Evolutionary conservation across 1,140 invertebrate genomes (phyloP).

Genomic region (Rhizoglyphus robini): DNA sequence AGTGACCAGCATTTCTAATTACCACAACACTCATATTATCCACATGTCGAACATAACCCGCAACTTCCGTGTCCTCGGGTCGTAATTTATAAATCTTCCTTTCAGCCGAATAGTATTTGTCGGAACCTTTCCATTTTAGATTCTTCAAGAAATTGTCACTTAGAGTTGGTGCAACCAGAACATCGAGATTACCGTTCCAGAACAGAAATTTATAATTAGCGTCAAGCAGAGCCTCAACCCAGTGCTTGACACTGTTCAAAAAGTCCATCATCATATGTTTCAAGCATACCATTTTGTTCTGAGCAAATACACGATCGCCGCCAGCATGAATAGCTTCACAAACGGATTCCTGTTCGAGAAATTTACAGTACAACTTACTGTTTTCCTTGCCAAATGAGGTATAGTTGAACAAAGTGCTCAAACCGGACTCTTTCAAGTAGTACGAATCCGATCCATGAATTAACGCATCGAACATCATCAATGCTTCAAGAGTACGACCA

Average conservation of each 20-base stretch:
- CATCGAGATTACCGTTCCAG: slow-evolving; percentile 70
- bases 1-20: slow-evolving; percentile 65
- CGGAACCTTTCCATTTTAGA: slow-evolving; percentile 50
- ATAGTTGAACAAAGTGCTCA: slow-evolving; percentile 62
- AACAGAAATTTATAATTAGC: slow-evolving; percentile 24
- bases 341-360: slow-evolving; percentile 41
- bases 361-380: slow-evolving; percentile 35
- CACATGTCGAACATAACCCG: slow-evolving; percentile 58
- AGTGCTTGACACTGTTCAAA: slow-evolving; percentile 61
- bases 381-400: slow-evolving; percentile 36
- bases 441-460: slow-evolving; percentile 46
- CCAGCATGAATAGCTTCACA: slow-evolving; percentile 60
- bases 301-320: slow-evolving; percentile 54
- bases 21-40: slow-evolving; percentile 58
- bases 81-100: slow-evolving; percentile 51
- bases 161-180: slow-evolving; percentile 63
- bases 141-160: slow-evolving; percentile 53
- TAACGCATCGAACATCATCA: slow-evolving; percentile 42
- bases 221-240: slow-evolving; percentile 51
- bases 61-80: slow-evolving; percentile 44
- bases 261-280: slow-evolving; percentile 55
- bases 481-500: slow-evolving; percentile 19
- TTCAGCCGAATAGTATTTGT: slow-evolving; percentile 47
- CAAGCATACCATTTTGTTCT: slow-evolving; percentile 45
- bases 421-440: slow-evolving; percentile 62